Evolutionary conservation across 53 echinoderm and acorn worm genomes (phyloP).

Genomic region (Paracentrotus lividus): DNA sequence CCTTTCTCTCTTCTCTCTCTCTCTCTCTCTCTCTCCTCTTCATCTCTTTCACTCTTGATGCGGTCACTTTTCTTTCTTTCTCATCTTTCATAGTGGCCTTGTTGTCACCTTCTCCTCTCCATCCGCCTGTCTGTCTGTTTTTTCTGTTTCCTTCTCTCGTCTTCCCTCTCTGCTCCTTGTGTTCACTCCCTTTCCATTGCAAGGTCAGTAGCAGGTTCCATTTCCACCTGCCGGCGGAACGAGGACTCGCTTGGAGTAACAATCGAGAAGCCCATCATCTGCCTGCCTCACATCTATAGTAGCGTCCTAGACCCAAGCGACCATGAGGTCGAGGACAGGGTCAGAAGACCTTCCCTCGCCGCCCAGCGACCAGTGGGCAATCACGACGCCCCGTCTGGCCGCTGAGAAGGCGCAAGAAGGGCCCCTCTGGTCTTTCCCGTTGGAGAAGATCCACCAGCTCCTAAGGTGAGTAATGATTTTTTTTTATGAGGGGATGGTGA

Average conservation of each 20-base stretch:
- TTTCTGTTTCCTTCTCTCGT: neutral
- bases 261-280: constrained; percentile 94
- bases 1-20: neutral
- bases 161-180: neutral
- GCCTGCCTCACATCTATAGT: constrained; percentile 87
- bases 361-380: constrained; percentile 99
- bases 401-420: constrained; percentile 97
- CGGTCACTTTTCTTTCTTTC: neutral
- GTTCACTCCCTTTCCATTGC: neutral
- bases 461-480: constrained; percentile 76
- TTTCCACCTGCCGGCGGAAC: constrained; percentile 84
- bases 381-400: constrained; percentile 90
- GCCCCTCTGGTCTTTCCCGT: constrained; percentile 91
- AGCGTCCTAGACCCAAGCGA: constrained; percentile 95
- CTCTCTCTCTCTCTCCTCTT: neutral
- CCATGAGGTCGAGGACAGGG: constrained; percentile 92
- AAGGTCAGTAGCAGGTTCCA: constrained; percentile 99
- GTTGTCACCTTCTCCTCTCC: neutral
- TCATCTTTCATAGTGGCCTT: neutral
- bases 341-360: constrained; percentile 98
- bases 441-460: constrained; percentile 95
- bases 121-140: neutral
- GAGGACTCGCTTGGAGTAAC: constrained; percentile 94
- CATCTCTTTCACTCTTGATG: neutral
- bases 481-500: too few species aligned